Base-by-base conservation (phyloP, 1,140 invertebrate genomes). In the Fopius arisanus region DNA sequence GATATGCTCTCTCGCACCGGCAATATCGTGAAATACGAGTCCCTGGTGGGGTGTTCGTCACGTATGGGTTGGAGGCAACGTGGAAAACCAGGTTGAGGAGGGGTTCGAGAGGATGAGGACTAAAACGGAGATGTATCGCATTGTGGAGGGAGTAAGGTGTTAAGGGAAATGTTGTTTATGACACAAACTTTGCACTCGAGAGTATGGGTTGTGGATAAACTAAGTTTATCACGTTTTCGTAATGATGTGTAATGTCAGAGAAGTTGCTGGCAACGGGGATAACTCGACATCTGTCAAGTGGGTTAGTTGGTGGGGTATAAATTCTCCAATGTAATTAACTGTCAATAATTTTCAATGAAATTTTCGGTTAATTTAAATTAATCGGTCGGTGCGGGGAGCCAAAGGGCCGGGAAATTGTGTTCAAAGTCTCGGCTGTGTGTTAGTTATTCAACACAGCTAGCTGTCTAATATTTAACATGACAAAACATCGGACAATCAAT, bases 1-100 rank as follows among this genome's bases (percentile, higher is more conserved):
- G 19, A 59, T 59, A 59, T 59, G 54, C 54, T 59, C 54, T 59
- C 54, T 26, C 54, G 72, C 70, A 67, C 69, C 28, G 26, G 75
- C 74, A 77, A 79, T 80, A 82, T 82, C 75, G 75, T 82, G 78
- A 85, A 80, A 81, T 85, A 83, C 82, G 80, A 78, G 78, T 81
- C 84, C 84, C 82, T 77, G 71, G 82, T 80, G 84, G 79, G 78
- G 81, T 78, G 77, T 83, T 82, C 73, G 67, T 83, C 77, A 79
- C 69, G 73, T 77, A 81, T 77, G 77, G 77, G 43, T 59, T 73
- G 9, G 62, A 54, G 28, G 41, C 19, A 51, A 51, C 41, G 29
- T 51, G 26, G 63, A 67, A 48, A 72, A 72, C 14, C 59, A 65
- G 54, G 31, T 33, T 51, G 23, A 51, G 37, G 19, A 28, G 37